Evolutionary conservation across 2,888 invertebrate species (phyloP).

Genomic region (Thysanoteuthis rhombus): DNA sequence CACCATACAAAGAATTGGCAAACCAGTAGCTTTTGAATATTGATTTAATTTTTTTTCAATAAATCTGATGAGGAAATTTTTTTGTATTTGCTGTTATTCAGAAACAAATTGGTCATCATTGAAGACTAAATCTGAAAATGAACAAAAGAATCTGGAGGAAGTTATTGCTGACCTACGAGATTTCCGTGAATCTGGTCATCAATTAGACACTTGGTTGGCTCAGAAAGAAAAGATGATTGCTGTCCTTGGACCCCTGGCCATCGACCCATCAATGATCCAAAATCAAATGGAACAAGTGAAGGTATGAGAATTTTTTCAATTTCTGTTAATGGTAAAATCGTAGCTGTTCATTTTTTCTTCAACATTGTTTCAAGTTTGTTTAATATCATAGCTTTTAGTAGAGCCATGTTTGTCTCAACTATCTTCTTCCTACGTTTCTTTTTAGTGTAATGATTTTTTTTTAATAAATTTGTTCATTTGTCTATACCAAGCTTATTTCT

Average conservation of each 20-base stretch:
- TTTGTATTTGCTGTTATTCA: conserved; percentile 41
- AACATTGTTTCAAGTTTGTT: background rate
- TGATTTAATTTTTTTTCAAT: background rate
- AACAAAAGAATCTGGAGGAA: conserved; percentile 58
- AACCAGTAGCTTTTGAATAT: background rate
- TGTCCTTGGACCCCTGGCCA: conserved; percentile 93
- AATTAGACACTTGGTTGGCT: conserved; percentile 83
- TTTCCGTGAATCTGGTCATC: conserved; percentile 89
- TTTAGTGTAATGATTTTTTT: background rate
- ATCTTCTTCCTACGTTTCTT: background rate
- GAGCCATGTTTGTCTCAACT: too few relatives aligned
- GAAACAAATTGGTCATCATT: conserved; percentile 65
- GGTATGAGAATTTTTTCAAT: conserved; percentile 46
- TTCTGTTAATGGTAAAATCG: background rate
- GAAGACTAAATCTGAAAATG: conserved; percentile 61
- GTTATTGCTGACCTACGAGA: conserved; percentile 85
- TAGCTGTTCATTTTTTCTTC: background rate
- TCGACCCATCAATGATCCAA: conserved; percentile 93
- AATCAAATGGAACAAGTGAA: conserved; percentile 90
- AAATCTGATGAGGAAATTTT: background rate
- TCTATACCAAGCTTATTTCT: background rate
- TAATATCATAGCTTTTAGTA: too few relatives aligned
- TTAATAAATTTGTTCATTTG: background rate
- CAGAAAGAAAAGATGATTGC: conserved; percentile 96
- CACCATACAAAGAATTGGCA: too few relatives aligned